Evolutionary conservation across 2,797 vertebrate species (phyloP).

Genomic region (Enteromius trimaculatus): DNA sequence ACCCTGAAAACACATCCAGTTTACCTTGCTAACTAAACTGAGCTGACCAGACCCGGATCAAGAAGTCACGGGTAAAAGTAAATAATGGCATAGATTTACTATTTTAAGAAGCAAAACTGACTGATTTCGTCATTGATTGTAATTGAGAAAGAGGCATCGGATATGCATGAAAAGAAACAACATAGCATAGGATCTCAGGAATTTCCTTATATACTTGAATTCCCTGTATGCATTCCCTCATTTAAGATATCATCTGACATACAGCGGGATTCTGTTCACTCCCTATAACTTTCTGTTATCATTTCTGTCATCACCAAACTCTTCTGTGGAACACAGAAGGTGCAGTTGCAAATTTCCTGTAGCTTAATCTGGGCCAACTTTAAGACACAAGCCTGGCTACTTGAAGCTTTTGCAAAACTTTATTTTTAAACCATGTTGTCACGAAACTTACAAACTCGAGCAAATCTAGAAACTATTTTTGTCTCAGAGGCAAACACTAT

Average conservation of each 20-base stretch:
- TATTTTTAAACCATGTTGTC: neutral
- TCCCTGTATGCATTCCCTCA: neutral
- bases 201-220: neutral
- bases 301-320: neutral
- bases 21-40: neutral
- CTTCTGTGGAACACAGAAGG: neutral
- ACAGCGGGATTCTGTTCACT: neutral
- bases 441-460: neutral
- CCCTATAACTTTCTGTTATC: neutral
- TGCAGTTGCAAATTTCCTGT: neutral
- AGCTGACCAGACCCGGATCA: neutral
- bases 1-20: neutral
- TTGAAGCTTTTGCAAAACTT: neutral
- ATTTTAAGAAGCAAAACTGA: neutral
- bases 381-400: neutral
- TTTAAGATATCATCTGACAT: neutral
- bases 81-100: neutral
- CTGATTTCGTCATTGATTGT: neutral
- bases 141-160: neutral
- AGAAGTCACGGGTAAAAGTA: neutral
- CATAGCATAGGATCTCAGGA: neutral
- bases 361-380: neutral
- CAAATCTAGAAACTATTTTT: conserved; percentile 13
- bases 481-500: neutral
- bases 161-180: neutral